Evolutionary conservation across 2,888 invertebrate genomes (phyloP).

Genomic region (Endomychus coccineus): DNA sequence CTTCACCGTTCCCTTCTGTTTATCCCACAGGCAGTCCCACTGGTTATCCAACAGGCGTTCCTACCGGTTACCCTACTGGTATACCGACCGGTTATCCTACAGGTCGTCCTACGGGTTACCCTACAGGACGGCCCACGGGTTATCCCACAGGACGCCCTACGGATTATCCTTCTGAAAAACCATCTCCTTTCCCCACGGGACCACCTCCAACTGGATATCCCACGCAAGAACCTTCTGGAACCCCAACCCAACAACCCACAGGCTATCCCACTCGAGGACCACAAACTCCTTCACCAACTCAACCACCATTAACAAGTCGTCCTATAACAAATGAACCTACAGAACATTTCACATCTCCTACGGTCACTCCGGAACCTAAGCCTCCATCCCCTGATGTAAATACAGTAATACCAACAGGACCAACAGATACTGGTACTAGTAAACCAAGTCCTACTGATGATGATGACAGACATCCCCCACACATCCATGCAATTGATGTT

Average conservation of each 20-base stretch:
- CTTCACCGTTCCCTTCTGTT: conserved; percentile 25
- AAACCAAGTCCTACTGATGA: conserved; percentile 41
- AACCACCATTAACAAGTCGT: conserved; percentile 17
- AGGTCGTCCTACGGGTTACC: conserved; percentile 16
- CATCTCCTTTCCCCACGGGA: too few species aligned
- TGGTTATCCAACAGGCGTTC: conserved; percentile 35
- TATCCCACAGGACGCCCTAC: conserved; percentile 19
- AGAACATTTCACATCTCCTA: conserved; percentile 15
- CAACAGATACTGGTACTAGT: conserved; percentile 16
- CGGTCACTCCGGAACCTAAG: too few species aligned
- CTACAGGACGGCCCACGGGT: conserved; percentile 16
- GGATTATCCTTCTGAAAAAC: conserved; percentile 21
- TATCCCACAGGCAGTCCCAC: conserved; percentile 21
- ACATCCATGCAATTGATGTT: conserved; percentile 67
- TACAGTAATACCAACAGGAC: conserved; percentile 18
- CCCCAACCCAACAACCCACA: conserved; percentile 15
- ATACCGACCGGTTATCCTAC: conserved; percentile 20
- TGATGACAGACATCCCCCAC: conserved; percentile 64
- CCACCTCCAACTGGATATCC: conserved; percentile 22
- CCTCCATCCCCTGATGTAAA: conserved; percentile 23
- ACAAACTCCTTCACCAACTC: conserved; percentile 21
- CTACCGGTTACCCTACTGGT: conserved; percentile 20
- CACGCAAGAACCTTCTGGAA: conserved; percentile 15
- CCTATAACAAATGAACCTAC: conserved; percentile 23
- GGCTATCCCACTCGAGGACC: conserved; percentile 7